Evolutionary conservation across 2,113 vertebrate genomes (phyloP), one percentile per base, ranked within the genome.

Genomic region (Cinclus mexicanus): DNA sequence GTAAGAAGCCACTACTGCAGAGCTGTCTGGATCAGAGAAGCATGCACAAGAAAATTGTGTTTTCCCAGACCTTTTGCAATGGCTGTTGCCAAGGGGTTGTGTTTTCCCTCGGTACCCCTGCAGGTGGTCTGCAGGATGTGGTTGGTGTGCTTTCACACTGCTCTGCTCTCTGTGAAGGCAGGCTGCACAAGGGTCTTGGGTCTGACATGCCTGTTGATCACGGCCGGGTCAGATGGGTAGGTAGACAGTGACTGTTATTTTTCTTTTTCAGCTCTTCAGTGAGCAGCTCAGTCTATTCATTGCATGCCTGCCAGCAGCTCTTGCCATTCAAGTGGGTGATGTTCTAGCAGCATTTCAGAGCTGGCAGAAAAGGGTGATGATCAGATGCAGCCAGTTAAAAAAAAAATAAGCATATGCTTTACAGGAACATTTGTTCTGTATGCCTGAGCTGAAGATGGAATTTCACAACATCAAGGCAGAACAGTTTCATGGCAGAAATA

Each of bases 341-440:
- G 49, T 84, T 95, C 55, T 79, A 57, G 86, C 44, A 86, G 76
- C 20, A 21, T 92, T 81, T 90, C 65, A 82, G 88, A 93, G 83
- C 82, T 81, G 78, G 82, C 10, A 25, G 42, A 85, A 56, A 71
- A 89, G 56, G 25, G 37, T 57, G 67, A 59, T 41, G 53, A 81
- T 90, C 39, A 29, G 76, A 83, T 81, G 78, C 68, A 78, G 74
- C 60, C 69, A 33, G 72, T 94, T 96, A 87, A 95, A 90, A 75
- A 75, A 37, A 84, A 70, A 12, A 63, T 29, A 84, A 70, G 56
- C 37, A 52, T 74, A 41, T 12, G 15, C 52, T 87, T 80, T 72
- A 33, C 13, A 53, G 83, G 83, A 81, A 29, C 37, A 21, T 69
- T 88, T 87, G 42, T 88, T 93, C 68, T 85, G 8, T 69, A 44